Evolutionary conservation across 2,888 invertebrate species (phyloP), one percentile per base, ranked within the genome.

Genomic region (Parelbella ahira): DNA sequence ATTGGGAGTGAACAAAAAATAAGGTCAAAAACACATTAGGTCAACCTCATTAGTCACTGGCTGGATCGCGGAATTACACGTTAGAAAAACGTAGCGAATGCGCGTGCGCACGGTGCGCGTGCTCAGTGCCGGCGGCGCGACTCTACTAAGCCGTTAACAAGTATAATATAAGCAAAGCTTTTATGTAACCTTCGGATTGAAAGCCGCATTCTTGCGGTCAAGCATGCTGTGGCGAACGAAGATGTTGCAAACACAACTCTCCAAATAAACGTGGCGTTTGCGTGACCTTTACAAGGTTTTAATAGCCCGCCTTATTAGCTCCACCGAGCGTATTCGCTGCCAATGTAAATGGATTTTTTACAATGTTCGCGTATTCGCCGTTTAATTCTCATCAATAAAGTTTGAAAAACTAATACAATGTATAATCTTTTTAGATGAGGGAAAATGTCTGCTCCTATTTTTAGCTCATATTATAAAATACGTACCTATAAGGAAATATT

Each of bases 201-300:
- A 76, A 80, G 77, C 72, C 65, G 58, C 79, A 82, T 84, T 76
- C 81, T 82, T 82, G 78, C 72, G 83, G 82, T 81, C 82, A 81
- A 79, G 63, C 75, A 68, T 66, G 50, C 52, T 56, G 50, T 58
- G 63, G 60, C 63, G 63, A 58, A 54, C 53, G 70, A 66, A 70
- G 79, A 79, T 82, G 81, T 69, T 65, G 79, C 75, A 77, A 81
- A 69, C 46, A 37, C 33, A 44, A 49, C 51, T 54, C 48, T 53
- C 49, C 49, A 48, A 52, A 53, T 53, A 48, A 46, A 53, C 33
- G 47, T 42, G 49, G 47, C 51, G 47, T 56, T 64, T 58, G 45
- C 51, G 48, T 74, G 73, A 79, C 82, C 78, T 80, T 77, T 75
- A 20, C 62, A 70, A 72, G 71, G 72, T 58, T 66, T 52, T n/a